A percentile compares a stretch with the other conserved stretches of the same genome.
Conservation (phyloP, 2,113 vertebrate species). For the Rhinogobius similis region DNA sequence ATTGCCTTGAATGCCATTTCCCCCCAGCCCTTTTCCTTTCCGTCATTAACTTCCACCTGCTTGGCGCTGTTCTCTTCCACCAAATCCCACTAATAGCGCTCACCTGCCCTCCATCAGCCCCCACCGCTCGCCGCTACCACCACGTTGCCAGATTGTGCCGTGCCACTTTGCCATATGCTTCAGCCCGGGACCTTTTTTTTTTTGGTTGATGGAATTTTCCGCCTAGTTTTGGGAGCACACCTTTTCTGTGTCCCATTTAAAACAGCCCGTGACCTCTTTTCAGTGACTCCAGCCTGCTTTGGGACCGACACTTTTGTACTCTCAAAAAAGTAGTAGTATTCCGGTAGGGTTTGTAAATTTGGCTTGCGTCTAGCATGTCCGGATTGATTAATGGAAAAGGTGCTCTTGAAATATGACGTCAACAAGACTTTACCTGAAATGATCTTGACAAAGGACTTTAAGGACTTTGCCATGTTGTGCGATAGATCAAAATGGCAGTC, state of each 20-base stretch:
- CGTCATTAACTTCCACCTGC: conserved; percentile 1
- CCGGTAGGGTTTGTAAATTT: not conserved
- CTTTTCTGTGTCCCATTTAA: conserved; percentile 10
- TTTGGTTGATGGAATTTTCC: not conserved
- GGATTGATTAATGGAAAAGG: not conserved
- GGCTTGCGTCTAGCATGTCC: not conserved
- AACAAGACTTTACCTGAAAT: not conserved
- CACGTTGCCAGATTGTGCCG: conserved; percentile 4
- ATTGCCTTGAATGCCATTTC: not conserved
- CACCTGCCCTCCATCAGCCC: conserved; percentile 6
- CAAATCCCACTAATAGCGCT: not conserved
- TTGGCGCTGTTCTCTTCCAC: not conserved
- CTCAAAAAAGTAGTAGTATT: not conserved
- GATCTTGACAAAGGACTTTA: not conserved
- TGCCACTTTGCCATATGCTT: not conserved
- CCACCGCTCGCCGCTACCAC: not conserved
- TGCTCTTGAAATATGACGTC: not conserved
- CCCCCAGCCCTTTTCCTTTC: not conserved
- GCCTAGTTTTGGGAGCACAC: not conserved
- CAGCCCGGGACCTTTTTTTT: not conserved
- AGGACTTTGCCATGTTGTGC: not conserved
- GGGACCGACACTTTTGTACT: not conserved
- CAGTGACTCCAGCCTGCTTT: conserved; percentile 5
- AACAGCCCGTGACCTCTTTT: conserved; percentile 8
- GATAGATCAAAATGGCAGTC: no score